Evolutionary conservation across 2,888 invertebrate species (phyloP).

Genomic region (Amblyjoppa fuscipennis): DNA sequence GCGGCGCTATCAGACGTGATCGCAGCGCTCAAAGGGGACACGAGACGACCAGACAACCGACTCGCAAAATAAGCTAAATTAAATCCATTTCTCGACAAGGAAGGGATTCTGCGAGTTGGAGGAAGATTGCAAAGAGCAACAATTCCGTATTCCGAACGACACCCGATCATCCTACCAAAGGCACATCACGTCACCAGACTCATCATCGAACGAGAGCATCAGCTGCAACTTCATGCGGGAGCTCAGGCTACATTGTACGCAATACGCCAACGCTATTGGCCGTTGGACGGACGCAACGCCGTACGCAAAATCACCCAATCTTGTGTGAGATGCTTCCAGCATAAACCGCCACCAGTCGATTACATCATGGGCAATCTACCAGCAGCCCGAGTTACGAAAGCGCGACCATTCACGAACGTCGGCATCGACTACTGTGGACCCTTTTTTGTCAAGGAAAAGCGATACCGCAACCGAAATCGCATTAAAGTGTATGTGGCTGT

Average conservation of each 20-base stretch:
- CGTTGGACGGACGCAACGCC: slow-evolving; percentile 68
- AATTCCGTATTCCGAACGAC: slow-evolving; percentile 57
- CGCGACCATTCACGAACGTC: slow-evolving; percentile 71
- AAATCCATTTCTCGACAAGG: slow-evolving; percentile 70
- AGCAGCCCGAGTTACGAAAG: slow-evolving; percentile 58
- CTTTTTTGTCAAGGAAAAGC: slow-evolving; percentile 72
- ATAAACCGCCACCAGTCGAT: slow-evolving; percentile 59
- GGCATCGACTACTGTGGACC: slow-evolving; percentile 75
- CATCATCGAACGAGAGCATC: slow-evolving; percentile 67
- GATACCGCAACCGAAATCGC: slow-evolving; percentile 64
- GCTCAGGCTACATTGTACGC: slow-evolving; percentile 63
- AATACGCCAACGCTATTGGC: slow-evolving; percentile 69
- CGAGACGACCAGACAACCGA: background rate
- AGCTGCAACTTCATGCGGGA: slow-evolving; percentile 67
- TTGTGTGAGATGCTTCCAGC: slow-evolving; percentile 70
- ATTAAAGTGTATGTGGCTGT: slow-evolving; percentile 66
- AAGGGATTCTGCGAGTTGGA: slow-evolving; percentile 70
- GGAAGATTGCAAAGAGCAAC: slow-evolving; percentile 66
- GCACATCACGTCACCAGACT: slow-evolving; percentile 70
- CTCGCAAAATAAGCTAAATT: slow-evolving; percentile 53
- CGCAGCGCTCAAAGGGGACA: background rate
- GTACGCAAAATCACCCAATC: slow-evolving; percentile 65
- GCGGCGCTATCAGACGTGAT: background rate
- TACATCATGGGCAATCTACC: slow-evolving; percentile 75
- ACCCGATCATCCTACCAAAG: slow-evolving; percentile 71